Evolutionary conservation across 1,140 invertebrate species (phyloP).

Genomic region (Drosophila lini): DNA sequence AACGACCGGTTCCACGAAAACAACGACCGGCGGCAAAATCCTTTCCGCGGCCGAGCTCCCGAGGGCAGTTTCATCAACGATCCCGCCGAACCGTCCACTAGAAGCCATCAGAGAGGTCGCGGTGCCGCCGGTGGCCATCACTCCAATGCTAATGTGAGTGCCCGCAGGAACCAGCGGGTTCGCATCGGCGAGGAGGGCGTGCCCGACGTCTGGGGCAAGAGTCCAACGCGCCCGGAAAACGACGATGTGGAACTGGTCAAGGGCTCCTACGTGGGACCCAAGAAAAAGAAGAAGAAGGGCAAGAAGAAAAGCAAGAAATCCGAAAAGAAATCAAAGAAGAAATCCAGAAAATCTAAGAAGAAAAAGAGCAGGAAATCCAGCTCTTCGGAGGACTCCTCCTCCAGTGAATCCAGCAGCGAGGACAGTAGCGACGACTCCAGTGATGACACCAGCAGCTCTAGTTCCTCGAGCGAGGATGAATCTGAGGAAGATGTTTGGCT

Average conservation of each 20-base stretch:
- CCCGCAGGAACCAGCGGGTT: conserved; percentile 89
- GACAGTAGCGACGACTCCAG: conserved; percentile 57
- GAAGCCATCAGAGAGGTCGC: conserved; percentile 37
- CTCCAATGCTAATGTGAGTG: conserved; percentile 85
- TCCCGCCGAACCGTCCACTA: conserved; percentile 43
- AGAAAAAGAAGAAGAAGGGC: conserved; percentile 85
- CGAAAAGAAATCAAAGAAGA: conserved; percentile 86
- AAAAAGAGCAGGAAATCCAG: conserved; percentile 82
- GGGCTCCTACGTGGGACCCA: conserved; percentile 85
- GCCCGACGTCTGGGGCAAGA: conserved; percentile 89
- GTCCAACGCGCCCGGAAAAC: conserved; percentile 86
- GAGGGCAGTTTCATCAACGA: conserved; percentile 68
- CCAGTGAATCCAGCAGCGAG: conserved; percentile 38
- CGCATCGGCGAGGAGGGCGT: conserved; percentile 89
- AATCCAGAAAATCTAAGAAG: conserved; percentile 85
- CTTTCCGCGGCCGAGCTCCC: conserved; percentile 58
- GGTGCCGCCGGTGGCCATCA: conserved; percentile 19
- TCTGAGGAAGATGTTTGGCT: conserved; percentile 61
- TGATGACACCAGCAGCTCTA: conserved; percentile 35
- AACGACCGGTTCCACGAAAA: conserved; percentile 81
- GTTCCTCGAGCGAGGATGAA: conserved; percentile 44
- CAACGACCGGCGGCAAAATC: conserved; percentile 62
- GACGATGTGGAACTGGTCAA: conserved; percentile 72
- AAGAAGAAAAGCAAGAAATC: conserved; percentile 86
- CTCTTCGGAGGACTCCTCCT: conserved; percentile 66